Evolutionary conservation across 2,113 vertebrate species (phyloP).

Genomic region (Ciconia maguari): DNA sequence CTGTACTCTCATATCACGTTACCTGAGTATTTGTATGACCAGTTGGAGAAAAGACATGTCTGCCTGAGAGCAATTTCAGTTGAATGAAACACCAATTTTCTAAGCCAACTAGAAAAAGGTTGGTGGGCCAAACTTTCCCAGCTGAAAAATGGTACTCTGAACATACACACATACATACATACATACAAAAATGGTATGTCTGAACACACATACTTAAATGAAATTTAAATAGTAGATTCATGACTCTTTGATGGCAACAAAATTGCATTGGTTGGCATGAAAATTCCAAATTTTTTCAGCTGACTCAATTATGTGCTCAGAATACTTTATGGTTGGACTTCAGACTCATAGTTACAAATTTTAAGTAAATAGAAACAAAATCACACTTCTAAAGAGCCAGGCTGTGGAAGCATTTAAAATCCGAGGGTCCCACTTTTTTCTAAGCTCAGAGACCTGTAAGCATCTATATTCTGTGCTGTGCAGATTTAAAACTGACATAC

Average conservation of each 20-base stretch:
- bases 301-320: background rate
- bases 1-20: background rate
- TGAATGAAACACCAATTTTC: background rate
- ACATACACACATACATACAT: background rate
- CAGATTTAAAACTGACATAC: background rate
- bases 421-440: background rate
- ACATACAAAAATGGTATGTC: background rate
- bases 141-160: background rate
- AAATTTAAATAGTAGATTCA: background rate
- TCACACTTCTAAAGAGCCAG: background rate
- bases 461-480: background rate
- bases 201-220: background rate
- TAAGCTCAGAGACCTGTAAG: background rate
- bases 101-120: background rate
- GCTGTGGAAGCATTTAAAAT: background rate
- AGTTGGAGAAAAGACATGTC: background rate
- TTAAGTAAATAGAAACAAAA: background rate
- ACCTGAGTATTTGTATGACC: background rate
- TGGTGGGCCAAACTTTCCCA: background rate
- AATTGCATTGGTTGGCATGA: background rate
- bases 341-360: background rate
- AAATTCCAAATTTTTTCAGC: background rate
- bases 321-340: background rate
- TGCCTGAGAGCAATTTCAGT: background rate
- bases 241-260: background rate